phyloP scores from a whole-genome alignment of 2,113 vertebrate species.

The Oriolus oriolus region DNA sequence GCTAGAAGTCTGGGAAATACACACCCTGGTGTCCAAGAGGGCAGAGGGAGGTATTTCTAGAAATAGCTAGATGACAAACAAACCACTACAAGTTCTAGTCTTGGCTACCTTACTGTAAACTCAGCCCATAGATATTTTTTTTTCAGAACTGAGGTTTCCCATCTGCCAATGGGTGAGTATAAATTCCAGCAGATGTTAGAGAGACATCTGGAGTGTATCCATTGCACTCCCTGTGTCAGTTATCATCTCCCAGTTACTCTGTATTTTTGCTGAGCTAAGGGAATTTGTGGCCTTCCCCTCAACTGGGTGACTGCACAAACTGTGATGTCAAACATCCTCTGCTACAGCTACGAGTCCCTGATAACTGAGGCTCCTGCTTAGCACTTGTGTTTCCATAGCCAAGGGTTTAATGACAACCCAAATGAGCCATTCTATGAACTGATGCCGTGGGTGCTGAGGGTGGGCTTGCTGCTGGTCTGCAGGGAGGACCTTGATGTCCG shows the following conservation, averaged over 20 bases:
- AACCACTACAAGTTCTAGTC: constrained; percentile 2
- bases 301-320: background rate
- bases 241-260: background rate
- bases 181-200: background rate
- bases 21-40: background rate
- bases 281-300: background rate
- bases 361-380: background rate
- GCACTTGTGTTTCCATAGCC: background rate
- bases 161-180: background rate
- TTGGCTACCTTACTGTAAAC: constrained; percentile 31
- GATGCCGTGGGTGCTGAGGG: background rate
- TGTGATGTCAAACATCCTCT: background rate
- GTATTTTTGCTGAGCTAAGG: background rate
- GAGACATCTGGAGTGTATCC: constrained; percentile 26
- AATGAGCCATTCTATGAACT: background rate
- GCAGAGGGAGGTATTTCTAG: constrained; percentile 12
- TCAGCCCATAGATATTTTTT: background rate
- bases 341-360: background rate
- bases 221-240: background rate
- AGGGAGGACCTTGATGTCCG: background rate
- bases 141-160: constrained; percentile 2
- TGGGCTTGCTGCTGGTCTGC: background rate
- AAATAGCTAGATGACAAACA: constrained; percentile 31
- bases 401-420: background rate
- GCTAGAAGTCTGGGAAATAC: constrained; percentile 1